These are phyloP conservation scores for Ochotona curzoniae DNA, from an alignment of 2,113 vertebrate species.

Conservation along the genomic window DNA sequence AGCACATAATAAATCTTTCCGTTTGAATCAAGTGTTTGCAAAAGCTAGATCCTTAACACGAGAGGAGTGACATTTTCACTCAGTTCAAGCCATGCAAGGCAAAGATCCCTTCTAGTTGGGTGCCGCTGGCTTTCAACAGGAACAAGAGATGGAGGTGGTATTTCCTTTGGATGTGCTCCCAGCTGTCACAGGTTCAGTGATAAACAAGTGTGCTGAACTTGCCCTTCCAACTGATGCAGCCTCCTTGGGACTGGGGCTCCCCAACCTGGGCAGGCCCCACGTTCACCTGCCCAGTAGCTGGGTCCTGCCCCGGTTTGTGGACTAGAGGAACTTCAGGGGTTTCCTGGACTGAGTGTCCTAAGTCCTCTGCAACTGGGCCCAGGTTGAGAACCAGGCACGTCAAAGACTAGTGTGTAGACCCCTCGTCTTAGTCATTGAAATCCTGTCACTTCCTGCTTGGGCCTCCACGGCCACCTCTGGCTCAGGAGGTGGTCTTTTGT, in stretches of 20 bases:
- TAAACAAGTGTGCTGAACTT: neutral
- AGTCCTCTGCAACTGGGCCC: neutral
- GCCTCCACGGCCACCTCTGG: neutral
- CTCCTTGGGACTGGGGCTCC: neutral
- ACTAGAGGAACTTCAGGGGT: neutral
- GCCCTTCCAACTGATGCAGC: neutral
- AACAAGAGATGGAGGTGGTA: neutral
- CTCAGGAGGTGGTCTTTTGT: neutral
- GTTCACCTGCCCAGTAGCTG: neutral
- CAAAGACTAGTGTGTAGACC: neutral
- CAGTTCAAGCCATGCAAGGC: neutral
- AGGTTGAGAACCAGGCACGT: neutral
- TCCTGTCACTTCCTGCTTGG: no score
- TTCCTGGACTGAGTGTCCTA: neutral
- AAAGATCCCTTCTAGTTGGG: neutral
- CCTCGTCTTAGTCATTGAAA: neutral
- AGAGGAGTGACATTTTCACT: neutral
- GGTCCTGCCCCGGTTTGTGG: neutral
- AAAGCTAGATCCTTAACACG: neutral
- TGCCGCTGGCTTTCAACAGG: rapidly evolving
- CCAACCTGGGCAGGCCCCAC: neutral
- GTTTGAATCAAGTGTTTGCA: neutral
- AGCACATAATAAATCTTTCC: neutral
- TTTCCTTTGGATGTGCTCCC: neutral
- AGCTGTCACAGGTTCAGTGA: neutral